Percentiles rank a stretch among this genome's conserved stretches.
phyloP scores from a whole-genome alignment of 2,888 invertebrate species.

The Sinhomidia bicolor region DNA sequence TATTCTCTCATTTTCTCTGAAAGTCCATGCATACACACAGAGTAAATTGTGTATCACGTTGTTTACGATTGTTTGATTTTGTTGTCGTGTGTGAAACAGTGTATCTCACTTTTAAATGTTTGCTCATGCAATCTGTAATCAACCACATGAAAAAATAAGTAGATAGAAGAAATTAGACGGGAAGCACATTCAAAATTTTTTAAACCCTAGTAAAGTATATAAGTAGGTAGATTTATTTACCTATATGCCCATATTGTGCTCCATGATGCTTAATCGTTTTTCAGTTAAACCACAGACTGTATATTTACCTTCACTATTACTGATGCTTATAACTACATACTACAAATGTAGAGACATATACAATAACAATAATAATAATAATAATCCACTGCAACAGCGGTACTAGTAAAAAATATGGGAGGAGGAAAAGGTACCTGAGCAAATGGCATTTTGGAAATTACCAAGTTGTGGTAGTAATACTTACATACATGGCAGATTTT shows the following conservation, averaged over 20 bases:
- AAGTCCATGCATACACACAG: conserved; percentile 10
- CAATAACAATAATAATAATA: too few species aligned
- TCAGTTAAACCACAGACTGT: conserved; percentile 12
- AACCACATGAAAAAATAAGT: conserved; percentile 6
- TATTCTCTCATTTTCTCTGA: neutral
- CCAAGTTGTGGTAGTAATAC: neutral
- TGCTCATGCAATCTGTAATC: conserved; percentile 26
- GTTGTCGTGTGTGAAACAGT: neutral
- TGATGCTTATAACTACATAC: too few species aligned
- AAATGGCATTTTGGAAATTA: conserved; percentile 43
- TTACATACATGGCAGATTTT: conserved; percentile 24
- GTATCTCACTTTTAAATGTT: conserved; percentile 27
- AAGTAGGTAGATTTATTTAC: too few species aligned
- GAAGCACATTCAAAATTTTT: too few species aligned
- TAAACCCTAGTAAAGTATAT: neutral
- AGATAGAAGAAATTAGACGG: neutral
- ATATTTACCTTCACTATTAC: too few species aligned
- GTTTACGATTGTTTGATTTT: conserved; percentile 6
- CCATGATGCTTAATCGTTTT: conserved; percentile 3
- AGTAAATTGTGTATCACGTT: neutral
- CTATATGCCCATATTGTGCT: neutral
- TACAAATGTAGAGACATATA: too few species aligned
- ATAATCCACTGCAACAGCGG: neutral
- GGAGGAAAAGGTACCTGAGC: conserved; percentile 45
- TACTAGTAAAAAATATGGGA: neutral